Evolutionary conservation across 2,888 invertebrate species (phyloP).

Genomic region (Gymnoscelis rufifasciata): DNA sequence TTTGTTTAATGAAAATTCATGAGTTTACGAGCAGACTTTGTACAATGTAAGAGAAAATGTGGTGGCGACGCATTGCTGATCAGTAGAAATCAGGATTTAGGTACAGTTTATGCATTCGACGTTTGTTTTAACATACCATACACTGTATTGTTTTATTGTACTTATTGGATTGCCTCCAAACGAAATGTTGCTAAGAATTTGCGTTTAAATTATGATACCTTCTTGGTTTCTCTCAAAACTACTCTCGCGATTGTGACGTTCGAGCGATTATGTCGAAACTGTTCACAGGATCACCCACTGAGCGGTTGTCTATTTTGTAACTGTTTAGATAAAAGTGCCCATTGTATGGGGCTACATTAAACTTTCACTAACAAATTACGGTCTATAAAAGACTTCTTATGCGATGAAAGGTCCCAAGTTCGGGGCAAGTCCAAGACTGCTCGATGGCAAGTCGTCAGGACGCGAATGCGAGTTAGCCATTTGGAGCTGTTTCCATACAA

Average conservation of each 20-base stretch:
- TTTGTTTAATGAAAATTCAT: conserved; percentile 18
- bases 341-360: conserved; percentile 40
- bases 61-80: conserved; percentile 56
- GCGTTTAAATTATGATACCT: background rate
- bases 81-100: conserved; percentile 71
- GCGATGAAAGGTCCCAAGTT: conserved; percentile 59
- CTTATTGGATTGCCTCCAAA: conserved; percentile 35
- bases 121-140: conserved; percentile 41
- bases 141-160: conserved; percentile 39
- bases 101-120: conserved; percentile 56
- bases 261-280: too few relatives aligned
- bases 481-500: background rate
- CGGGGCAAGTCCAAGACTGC: conserved; percentile 61
- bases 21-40: conserved; percentile 31
- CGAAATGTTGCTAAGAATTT: conserved; percentile 10
- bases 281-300: too few relatives aligned
- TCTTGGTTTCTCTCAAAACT: too few relatives aligned
- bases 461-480: conserved; percentile 28
- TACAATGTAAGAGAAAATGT: conserved; percentile 58
- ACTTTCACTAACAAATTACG: conserved; percentile 66
- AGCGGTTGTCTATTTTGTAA: conserved; percentile 7
- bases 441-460: conserved; percentile 47
- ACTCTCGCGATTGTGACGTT: too few relatives aligned
- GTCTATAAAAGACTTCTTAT: conserved; percentile 62
- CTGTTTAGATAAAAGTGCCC: conserved; percentile 25